A percentile compares a stretch with the other conserved stretches of the same genome.
Conservation (phyloP, 1,140 invertebrate species). For the Ips nitidus region DNA sequence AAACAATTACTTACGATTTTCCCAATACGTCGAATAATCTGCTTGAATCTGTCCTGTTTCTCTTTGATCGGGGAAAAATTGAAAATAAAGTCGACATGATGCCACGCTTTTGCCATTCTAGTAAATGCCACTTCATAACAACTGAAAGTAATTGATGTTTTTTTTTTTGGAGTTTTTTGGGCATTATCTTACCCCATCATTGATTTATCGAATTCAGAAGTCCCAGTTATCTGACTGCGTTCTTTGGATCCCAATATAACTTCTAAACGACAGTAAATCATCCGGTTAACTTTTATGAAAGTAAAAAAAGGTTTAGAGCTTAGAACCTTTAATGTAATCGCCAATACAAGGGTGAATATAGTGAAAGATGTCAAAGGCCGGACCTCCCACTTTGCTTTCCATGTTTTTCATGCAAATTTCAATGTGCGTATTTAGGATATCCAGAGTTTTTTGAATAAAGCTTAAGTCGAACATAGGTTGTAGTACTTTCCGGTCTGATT, state of each 20-base stretch:
- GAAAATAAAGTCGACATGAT: slow-evolving; percentile 32
- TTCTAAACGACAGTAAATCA: slow-evolving; percentile 22
- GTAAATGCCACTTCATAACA: slow-evolving; percentile 23
- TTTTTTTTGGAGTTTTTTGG: background rate
- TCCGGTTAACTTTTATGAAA: background rate
- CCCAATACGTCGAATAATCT: slow-evolving; percentile 8
- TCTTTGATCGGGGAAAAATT: slow-evolving; percentile 22
- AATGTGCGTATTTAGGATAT: slow-evolving; percentile 23
- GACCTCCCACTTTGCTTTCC: slow-evolving; percentile 7
- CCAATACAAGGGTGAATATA: slow-evolving; percentile 12
- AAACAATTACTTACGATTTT: slow-evolving; percentile 7
- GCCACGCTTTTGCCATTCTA: slow-evolving; percentile 27
- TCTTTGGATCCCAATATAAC: slow-evolving; percentile 16
- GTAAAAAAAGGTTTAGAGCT: background rate
- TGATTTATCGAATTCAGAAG: slow-evolving; percentile 3
- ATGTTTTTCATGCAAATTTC: slow-evolving; percentile 27
- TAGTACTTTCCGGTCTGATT: slow-evolving; percentile 29
- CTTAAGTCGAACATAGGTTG: slow-evolving; percentile 31
- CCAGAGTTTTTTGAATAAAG: slow-evolving; percentile 10
- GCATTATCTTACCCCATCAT: slow-evolving; percentile 23
- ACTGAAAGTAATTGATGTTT: slow-evolving; percentile 18
- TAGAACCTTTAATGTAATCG: slow-evolving; percentile 37
- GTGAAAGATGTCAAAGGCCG: slow-evolving; percentile 30
- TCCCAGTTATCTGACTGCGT: slow-evolving; percentile 15
- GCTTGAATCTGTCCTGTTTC: slow-evolving; percentile 13